These are phyloP conservation scores for Pandemis heparana DNA, from an alignment of 2,888 invertebrate genomes.

Conservation along the genomic window DNA sequence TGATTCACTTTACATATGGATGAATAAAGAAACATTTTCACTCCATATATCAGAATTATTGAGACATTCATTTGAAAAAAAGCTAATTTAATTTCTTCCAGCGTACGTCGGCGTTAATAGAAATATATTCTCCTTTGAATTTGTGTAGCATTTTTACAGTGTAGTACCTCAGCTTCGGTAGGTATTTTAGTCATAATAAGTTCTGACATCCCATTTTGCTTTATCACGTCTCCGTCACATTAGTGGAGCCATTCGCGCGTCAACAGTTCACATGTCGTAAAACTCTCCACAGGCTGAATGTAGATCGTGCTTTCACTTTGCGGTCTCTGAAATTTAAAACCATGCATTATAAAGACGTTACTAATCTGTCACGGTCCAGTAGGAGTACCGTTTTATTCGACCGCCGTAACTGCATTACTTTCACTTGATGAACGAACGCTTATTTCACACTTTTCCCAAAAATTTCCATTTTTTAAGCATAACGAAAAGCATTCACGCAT, in stretches of 20 bases:
- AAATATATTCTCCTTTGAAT: conserved; percentile 28
- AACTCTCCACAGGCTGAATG: conserved; percentile 31
- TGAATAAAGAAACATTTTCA: conserved; percentile 31
- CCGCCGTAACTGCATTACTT: conserved; percentile 51
- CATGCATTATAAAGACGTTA: conserved; percentile 65
- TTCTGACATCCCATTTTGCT: conserved; percentile 27
- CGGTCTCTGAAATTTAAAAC: conserved; percentile 68
- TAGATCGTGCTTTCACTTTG: conserved; percentile 65
- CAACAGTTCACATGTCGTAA: conserved; percentile 40
- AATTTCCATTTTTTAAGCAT: conserved; percentile 48
- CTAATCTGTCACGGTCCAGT: conserved; percentile 68
- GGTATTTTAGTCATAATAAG: conserved; percentile 15
- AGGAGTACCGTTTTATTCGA: conserved; percentile 55
- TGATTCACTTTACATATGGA: conserved; percentile 23
- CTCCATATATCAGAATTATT: conserved; percentile 32
- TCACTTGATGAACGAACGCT: conserved; percentile 49
- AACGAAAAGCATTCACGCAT: conserved; percentile 45
- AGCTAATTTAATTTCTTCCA: conserved; percentile 35
- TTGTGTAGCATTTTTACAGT: conserved; percentile 7
- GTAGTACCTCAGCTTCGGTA: neutral
- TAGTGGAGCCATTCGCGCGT: conserved; percentile 34
- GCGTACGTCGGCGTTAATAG: conserved; percentile 31
- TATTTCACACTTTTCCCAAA: conserved; percentile 44
- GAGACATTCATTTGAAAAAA: conserved; percentile 25
- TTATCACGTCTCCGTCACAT: conserved; percentile 29